Evolutionary conservation across 2,888 invertebrate species (phyloP), one percentile per base, ranked within the genome.

Genomic region (Hydrotaea diabolus): DNA sequence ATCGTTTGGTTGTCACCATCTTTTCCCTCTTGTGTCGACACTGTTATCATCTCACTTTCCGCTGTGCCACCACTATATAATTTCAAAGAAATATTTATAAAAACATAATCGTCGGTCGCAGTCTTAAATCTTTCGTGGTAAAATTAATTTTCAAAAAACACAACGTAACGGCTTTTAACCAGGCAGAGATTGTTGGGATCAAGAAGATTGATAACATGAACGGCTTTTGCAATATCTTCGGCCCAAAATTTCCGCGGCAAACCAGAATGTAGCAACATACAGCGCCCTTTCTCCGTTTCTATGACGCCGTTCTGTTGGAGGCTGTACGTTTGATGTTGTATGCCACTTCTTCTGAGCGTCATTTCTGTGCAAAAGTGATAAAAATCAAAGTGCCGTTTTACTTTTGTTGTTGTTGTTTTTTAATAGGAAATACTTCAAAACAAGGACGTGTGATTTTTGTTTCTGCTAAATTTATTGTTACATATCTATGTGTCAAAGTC

Each of bases 301-400:
- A 89, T 88, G 9, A 87, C 83, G 0, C 90, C 90, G 85, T 91
- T 91, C 69, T 90, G 89, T 71, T 91, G 86, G 0, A 90, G 91
- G 1, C 85, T 89, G 62, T 91, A 89, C 0, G 89, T 82, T 77
- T 91, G 88, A 81, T 91, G 90, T 15, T 64, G 74, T 43, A 90
- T 91, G 11, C 90, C 89, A 66, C 76, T 74, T 9, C 21, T 39
- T 0, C 5, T 39, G 0, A 76, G 55, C n/a, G n/a, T n/a, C n/a
- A n/a, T n/a, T n/a, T n/a, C n/a, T n/a, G n/a, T n/a, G n/a, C n/a
- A n/a, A n/a, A n/a, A n/a, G n/a, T n/a, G n/a, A n/a, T n/a, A n/a
- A n/a, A n/a, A n/a, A n/a, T n/a, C n/a, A n/a, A n/a, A n/a, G n/a
- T n/a, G n/a, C n/a, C n/a, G n/a, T n/a, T n/a, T n/a, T n/a, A n/a